Evolutionary conservation across 2,113 vertebrate species (phyloP), one percentile per base, ranked within the genome.

Genomic region (Cololabis saira): DNA sequence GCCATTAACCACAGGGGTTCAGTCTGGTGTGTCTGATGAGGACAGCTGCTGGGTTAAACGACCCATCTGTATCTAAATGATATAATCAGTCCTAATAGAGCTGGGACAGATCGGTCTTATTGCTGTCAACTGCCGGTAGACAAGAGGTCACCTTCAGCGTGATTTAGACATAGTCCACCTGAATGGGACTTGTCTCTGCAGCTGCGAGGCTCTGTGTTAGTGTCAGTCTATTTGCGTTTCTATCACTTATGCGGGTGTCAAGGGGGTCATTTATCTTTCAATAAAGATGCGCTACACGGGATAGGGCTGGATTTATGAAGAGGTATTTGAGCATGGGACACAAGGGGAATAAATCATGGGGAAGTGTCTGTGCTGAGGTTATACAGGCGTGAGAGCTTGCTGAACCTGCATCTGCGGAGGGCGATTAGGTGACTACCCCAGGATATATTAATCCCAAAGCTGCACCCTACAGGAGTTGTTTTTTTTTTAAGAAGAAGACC

Each of bases 21-120:
- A 80, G 79, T 77, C 82, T 88, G 74, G 58, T 83, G 83, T 47
- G 67, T 81, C 70, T 85, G 85, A 87, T 84, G 85, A 84, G 77
- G 80, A 88, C 88, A 90, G 86, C 83, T 91, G 90, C 84, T 86
- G 80, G 71, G 80, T 86, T 87, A 88, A 91, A 87, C 49, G 57
- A 71, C 83, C 83, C 86, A 87, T 85, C 85, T 87, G 83, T 81
- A 83, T 82, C 80, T 76, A 86, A 90, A 87, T 84, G 81, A 86
- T 70, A 70, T 78, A 79, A 91, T 91, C 88, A 87, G 78, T 84
- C 56, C 74, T 88, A 85, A 90, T 87, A 76, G 83, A 81, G 84
- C 61, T 2, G 83, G 76, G 87, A 84, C 59, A 49, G 15, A 88
- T 70, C 78, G 33, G 64, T 89, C 82, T 78, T 84, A 18, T 41